Conservation (phyloP, 2,113 vertebrate species). For the Scomber colias region DNA sequence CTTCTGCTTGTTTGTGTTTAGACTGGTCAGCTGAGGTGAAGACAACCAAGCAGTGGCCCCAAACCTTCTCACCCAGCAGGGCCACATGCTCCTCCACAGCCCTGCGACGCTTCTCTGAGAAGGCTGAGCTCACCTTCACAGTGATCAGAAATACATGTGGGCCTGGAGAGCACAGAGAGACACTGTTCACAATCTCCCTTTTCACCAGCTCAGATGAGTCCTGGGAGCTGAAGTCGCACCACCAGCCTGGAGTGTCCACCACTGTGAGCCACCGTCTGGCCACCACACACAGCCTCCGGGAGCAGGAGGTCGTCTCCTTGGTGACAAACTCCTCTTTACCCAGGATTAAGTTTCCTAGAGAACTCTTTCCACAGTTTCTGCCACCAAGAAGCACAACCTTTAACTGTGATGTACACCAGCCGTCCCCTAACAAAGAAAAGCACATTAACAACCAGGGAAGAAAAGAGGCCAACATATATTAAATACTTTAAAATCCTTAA, state of each 20-base stretch:
- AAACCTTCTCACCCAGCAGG: conserved; percentile 74
- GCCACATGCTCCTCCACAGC: conserved; percentile 78
- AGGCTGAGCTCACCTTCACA: conserved; percentile 67
- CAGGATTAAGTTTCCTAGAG: conserved; percentile 76
- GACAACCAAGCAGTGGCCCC: conserved; percentile 76
- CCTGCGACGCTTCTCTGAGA: conserved; percentile 64
- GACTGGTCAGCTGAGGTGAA: conserved; percentile 46
- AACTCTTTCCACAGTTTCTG: conserved; percentile 79
- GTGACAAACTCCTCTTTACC: conserved; percentile 78
- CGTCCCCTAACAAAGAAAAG: conserved; percentile 33
- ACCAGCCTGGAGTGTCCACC: conserved; percentile 83
- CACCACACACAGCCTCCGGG: conserved; percentile 57
- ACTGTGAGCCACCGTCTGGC: conserved; percentile 64
- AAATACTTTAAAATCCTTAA: no score
- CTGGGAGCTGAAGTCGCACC: conserved; percentile 72
- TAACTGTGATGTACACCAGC: conserved; percentile 49
- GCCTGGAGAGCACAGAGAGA: conserved; percentile 74
- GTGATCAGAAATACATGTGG: conserved; percentile 78
- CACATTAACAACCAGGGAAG: neutral
- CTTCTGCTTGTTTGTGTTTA: neutral
- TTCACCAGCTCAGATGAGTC: conserved; percentile 73
- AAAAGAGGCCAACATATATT: neutral
- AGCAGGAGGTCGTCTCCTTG: conserved; percentile 75
- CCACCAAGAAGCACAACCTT: conserved; percentile 80
- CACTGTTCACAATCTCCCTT: conserved; percentile 69